These are phyloP conservation scores for Acholoe squamosa DNA, from an alignment of 2,888 invertebrate genomes.

Conservation along the genomic window DNA sequence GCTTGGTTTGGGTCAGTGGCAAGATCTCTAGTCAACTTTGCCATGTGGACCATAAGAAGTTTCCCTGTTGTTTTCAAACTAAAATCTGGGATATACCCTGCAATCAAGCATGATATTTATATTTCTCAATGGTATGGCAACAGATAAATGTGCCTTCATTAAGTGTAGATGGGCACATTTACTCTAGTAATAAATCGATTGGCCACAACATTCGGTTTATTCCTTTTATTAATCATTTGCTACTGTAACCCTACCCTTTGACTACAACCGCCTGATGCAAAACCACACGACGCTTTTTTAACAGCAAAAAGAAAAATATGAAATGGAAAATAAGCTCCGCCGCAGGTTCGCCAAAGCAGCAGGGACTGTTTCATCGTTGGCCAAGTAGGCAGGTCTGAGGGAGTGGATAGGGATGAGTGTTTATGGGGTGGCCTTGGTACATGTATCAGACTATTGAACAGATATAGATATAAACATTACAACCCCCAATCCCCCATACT, in stretches of 20 bases:
- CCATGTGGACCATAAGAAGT: too few relatives aligned
- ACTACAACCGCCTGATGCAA: background rate
- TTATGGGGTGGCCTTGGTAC: background rate
- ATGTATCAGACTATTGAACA: background rate
- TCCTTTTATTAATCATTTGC: background rate
- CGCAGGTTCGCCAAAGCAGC: background rate
- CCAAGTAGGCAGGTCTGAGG: conserved; percentile 20
- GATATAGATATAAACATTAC: conserved; percentile 20
- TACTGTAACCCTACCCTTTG: background rate
- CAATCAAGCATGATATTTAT: too few relatives aligned
- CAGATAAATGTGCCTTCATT: background rate
- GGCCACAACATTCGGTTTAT: background rate
- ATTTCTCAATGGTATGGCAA: too few relatives aligned
- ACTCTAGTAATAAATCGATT: background rate
- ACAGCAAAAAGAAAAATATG: too few relatives aligned
- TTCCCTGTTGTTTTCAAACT: too few relatives aligned
- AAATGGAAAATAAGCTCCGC: background rate
- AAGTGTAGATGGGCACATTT: background rate
- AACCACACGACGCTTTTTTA: background rate
- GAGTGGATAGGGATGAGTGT: background rate
- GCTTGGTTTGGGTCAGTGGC: too few relatives aligned
- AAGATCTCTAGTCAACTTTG: too few relatives aligned
- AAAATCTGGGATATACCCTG: too few relatives aligned
- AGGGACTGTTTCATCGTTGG: conserved; percentile 16
- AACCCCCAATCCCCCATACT: background rate